These are phyloP conservation scores for Xiphophorus couchianus DNA, from an alignment of 2,113 vertebrate genomes.

Conservation along the genomic window DNA sequence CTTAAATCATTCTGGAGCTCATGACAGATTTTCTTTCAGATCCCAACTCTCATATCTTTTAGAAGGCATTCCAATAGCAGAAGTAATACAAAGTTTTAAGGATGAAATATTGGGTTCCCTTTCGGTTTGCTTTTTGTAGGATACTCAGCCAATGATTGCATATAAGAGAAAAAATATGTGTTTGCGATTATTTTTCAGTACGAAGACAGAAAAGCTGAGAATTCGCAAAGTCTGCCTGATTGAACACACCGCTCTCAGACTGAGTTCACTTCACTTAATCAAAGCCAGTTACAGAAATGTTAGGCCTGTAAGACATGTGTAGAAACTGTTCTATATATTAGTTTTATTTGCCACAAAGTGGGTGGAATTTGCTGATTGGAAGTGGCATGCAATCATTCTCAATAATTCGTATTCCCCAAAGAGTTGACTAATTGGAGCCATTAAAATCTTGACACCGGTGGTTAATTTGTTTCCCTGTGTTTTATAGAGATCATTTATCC, in stretches of 20 bases:
- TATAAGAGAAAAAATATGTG: neutral
- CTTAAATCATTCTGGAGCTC: constrained; percentile 36
- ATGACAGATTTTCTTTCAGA: constrained; percentile 40
- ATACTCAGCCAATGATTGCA: neutral
- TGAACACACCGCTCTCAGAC: constrained; percentile 9
- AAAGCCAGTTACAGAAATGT: constrained; percentile 21
- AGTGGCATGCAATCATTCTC: constrained; percentile 53
- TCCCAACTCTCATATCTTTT: constrained; percentile 7
- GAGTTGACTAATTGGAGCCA: constrained; percentile 81
- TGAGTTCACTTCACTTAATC: constrained; percentile 16
- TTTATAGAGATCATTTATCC: constrained; percentile 76
- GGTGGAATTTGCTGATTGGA: constrained; percentile 48
- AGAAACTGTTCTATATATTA: constrained; percentile 18
- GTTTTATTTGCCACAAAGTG: constrained; percentile 35
- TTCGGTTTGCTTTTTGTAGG: constrained; percentile 11
- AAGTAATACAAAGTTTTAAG: constrained; percentile 21
- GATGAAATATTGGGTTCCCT: constrained; percentile 11
- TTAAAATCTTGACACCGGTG: constrained; percentile 74
- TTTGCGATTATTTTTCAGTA: neutral
- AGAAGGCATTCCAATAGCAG: constrained; percentile 24
- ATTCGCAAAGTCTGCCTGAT: neutral
- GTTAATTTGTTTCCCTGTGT: constrained; percentile 79
- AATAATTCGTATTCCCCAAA: constrained; percentile 70
- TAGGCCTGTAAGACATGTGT: constrained; percentile 39
- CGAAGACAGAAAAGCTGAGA: neutral